phyloP scores from a whole-genome alignment of 2,888 invertebrate species.

The Sclerodermus sp. region DNA sequence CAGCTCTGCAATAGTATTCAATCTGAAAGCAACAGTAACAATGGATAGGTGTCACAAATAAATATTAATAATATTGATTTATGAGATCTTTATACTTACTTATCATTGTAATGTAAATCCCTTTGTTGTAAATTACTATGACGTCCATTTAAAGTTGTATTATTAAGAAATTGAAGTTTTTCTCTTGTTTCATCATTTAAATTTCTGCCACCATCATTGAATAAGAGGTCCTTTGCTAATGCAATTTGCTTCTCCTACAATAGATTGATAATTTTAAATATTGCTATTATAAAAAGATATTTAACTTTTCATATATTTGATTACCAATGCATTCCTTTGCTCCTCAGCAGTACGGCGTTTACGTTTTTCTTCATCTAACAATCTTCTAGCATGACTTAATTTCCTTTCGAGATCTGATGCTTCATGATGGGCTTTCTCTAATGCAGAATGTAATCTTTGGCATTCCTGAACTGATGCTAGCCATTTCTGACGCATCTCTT shows the following conservation, averaged over 20 bases:
- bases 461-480: constrained; percentile 71
- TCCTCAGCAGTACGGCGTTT: constrained; percentile 70
- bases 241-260: constrained; percentile 72
- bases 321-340: constrained; percentile 73
- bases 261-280: neutral
- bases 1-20: constrained; percentile 70
- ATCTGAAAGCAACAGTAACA: constrained; percentile 45
- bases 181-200: constrained; percentile 80
- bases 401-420: constrained; percentile 78
- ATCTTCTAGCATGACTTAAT: constrained; percentile 76
- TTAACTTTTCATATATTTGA: constrained; percentile 63
- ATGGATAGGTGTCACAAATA: neutral
- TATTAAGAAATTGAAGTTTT: constrained; percentile 77
- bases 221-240: constrained; percentile 73
- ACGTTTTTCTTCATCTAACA: constrained; percentile 79
- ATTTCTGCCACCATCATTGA: constrained; percentile 70
- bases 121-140: constrained; percentile 41
- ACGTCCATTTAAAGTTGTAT: constrained; percentile 63
- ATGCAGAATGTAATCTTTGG: constrained; percentile 69
- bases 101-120: constrained; percentile 46
- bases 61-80: neutral
- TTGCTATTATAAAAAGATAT: neutral
- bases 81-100: constrained; percentile 39
- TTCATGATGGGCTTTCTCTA: constrained; percentile 72
- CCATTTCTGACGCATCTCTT: constrained; percentile 73